Evolutionary conservation across 30 jellyfish, hydroid and myxozoan genomes (phyloP).

Genomic region (Chironex yamaguchii): DNA sequence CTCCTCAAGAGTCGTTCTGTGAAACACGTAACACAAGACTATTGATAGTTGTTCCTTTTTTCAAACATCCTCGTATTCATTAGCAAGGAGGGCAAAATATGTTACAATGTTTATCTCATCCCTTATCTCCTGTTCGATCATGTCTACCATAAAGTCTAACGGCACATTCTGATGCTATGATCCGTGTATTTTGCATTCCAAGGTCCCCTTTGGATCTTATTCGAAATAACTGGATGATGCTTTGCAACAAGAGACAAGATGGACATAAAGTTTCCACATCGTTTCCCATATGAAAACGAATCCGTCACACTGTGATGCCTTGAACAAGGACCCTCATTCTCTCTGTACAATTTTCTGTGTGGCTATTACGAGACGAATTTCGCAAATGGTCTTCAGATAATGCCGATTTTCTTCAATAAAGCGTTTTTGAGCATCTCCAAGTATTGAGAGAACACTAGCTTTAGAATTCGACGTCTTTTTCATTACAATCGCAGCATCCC

Average conservation of each 20-base stretch:
- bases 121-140: conserved; percentile 37
- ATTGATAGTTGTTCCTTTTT: conserved; percentile 51
- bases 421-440: not conserved
- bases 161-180: conserved; percentile 22
- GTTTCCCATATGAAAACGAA: conserved; percentile 2
- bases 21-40: conserved; percentile 51
- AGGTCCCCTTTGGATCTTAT: conserved; percentile 14
- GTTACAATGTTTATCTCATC: conserved; percentile 5
- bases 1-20: conserved; percentile 45
- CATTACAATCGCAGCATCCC: too few relatives aligned
- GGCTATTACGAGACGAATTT: conserved; percentile 40
- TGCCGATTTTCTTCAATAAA: conserved; percentile 53
- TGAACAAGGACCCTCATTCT: conserved; percentile 33
- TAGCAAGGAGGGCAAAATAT: conserved; percentile 40
- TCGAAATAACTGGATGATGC: conserved; percentile 36
- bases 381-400: conserved; percentile 34
- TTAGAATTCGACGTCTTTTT: too few relatives aligned
- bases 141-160: conserved; percentile 33
- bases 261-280: conserved; percentile 57
- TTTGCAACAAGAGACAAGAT: conserved; percentile 57
- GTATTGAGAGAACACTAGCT: conserved; percentile 8
- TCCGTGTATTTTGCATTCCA: conserved; percentile 57
- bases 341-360: conserved; percentile 54
- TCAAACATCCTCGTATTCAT: conserved; percentile 49
- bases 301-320: not conserved